Base-by-base conservation (phyloP, 1,140 invertebrate species). In the Lutraria rhynchaena region DNA sequence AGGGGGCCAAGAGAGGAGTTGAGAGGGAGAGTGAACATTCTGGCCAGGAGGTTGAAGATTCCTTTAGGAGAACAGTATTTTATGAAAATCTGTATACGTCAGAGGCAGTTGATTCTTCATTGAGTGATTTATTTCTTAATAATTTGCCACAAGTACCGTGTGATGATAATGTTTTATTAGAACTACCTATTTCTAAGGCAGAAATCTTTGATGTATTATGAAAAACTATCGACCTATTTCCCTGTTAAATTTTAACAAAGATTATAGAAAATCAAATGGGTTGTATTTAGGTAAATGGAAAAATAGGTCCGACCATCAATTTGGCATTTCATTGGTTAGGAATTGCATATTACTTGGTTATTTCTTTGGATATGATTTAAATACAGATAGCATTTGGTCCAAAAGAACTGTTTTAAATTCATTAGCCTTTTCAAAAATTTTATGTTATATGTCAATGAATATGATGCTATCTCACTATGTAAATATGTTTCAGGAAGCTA, bases 201-300 rank as follows among this genome's bases (percentile, higher is more conserved):
- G 83, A 88, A 55, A 70, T 84, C 37, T 22, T 49, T 5, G 17
- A 9, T 11, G 60, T 82, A 15, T 29, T 87, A 61, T 85, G 22
- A 84, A 85, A 53, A 73, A 67, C 75, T 86, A 83, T 70, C 24
- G 81, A 55, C 86, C 86, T 51, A 85, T 87, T 29, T 85, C 81
- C 33, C 31, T 86, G 1, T 58, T 87, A 33, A 86, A 84, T 82
- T 29, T 85, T 67, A 81, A 85, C 75, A 82, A 81, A 69, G 82
- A 5, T 2, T 86, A 3, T 83, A 60, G 67, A 35, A 83, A 17
- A 85, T 83, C 13, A 78, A 81, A 70, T 87, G n/a, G n/a, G n/a
- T n/a, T n/a, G n/a, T n/a, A n/a, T n/a, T n/a, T n/a, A n/a, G n/a
- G n/a, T n/a, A n/a, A n/a, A n/a, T n/a, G 83, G 87, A 74, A 74